Evolutionary conservation across 2,888 invertebrate genomes (phyloP).

Genomic region (Nemoura dubitans): DNA sequence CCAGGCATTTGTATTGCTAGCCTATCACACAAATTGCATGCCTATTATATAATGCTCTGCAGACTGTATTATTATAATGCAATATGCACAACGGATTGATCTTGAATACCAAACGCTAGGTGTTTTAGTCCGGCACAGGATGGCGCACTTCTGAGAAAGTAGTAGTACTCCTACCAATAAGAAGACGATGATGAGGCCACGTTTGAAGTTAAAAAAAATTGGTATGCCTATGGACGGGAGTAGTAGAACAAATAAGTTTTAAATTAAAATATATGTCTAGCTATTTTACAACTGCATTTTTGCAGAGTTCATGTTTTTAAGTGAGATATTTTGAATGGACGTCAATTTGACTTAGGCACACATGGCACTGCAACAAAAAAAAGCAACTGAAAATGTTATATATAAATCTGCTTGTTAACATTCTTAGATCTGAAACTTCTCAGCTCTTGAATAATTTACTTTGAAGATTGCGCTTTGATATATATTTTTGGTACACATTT

Average conservation of each 20-base stretch:
- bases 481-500: conserved; percentile 15
- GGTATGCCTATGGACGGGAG: too few relatives aligned
- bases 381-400: background rate
- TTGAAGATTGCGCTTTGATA: background rate
- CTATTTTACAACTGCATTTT: background rate
- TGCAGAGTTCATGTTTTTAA: conserved; percentile 1
- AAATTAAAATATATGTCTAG: background rate
- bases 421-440: background rate
- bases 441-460: background rate
- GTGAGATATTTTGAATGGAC: background rate
- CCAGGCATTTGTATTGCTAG: background rate
- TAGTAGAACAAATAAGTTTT: background rate
- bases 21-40: background rate
- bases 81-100: background rate
- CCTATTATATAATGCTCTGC: background rate
- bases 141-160: background rate
- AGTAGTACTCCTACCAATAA: background rate
- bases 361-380: background rate
- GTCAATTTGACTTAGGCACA: background rate
- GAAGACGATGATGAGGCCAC: background rate
- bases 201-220: background rate
- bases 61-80: conserved; percentile 7
- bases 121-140: background rate
- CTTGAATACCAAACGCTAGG: background rate
- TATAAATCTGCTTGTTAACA: background rate